Base-by-base conservation (phyloP, 2,797 vertebrate species). In the Centroberyx gerrardi region DNA sequence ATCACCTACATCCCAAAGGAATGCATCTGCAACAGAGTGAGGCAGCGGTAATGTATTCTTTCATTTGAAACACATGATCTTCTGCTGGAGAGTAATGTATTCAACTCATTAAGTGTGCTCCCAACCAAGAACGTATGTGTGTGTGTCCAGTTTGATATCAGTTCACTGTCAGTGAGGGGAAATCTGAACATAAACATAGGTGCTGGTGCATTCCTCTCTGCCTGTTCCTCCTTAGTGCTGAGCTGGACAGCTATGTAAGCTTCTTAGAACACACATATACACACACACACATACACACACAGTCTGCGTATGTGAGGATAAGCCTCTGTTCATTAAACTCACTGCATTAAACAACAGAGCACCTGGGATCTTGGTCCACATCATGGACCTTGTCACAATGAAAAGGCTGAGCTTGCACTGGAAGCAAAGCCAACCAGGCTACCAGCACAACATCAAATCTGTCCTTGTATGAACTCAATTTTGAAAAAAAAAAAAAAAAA, bases 231-330 rank as follows among this genome's bases (percentile, higher is more conserved):
- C 74, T 88, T 70, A 68, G 17, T 70, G 80, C 84, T 82, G 72
- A 90, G 84, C 78, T 51, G 68, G 76, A 84, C 77, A 83, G 75
- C 81, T 68, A 84, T 68, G 52, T 94, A 94, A 94, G 92, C 92
- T 89, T 86, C 94, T 93, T 93, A 92, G 60, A 82, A 40, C 38
- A 40, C 10, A 40, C 38, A 40, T 10, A 40, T 1, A 22, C 22
- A 22, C 22, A 22, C 22, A 22, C 22, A 22, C 22, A 33, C 33
- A 33, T 3, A 33, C 33, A 33, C 33, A 33, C 33, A 33, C 42
- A 44, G 42, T 44, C 8, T 44, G 49, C 5, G 17, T 53, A 65
- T 54, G 48, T 79, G 67, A 73, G 88, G 86, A 87, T 86, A 91
- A 87, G 83, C 89, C 81, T 80, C 62, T 82, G 81, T 79, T 90